Base-by-base conservation (phyloP, 2,797 vertebrate genomes). In the Scolopax bukidnonensis region DNA sequence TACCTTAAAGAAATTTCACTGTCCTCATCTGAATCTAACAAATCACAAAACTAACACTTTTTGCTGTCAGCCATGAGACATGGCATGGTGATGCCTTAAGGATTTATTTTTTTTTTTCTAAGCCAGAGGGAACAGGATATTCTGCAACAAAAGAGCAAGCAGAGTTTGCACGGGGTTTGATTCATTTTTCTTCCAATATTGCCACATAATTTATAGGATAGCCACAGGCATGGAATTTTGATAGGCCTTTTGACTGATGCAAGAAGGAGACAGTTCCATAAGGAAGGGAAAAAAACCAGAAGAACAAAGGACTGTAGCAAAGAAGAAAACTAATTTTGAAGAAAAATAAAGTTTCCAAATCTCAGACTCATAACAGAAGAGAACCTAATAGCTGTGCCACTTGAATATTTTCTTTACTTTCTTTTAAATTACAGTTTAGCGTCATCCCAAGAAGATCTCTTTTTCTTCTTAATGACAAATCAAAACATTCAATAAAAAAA, bases 221-320 rank as follows among this genome's bases (percentile, higher is more conserved):
- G 84, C 11, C 73, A 84, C 59, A 87, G 64, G 53, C 43, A 76
- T 45, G 82, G 74, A 65, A 89, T 91, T 93, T 94, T 80, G 63
- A 56, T 40, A 92, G 70, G 5, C 36, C 64, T 80, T 91, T 88
- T 69, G 23, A 87, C 32, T 85, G 65, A 47, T 89, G 77, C n/a
- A 75, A 83, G 73, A 77, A 69, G 45, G 33, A 76, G 41, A 64
- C 41, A 92, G 51, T 79, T 91, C 57, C 41, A 41, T 25, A 27
- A 56, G 48, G 56, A 89, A 84, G 19, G 19, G 61, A 60, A 63
- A 93, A 2, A 51, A 30, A 32, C 6, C 30, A 70, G 59, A 45
- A 56, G 7, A 94, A 78, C 21, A 32, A 11, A 81, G 67, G 12
- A 61, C 82, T 84, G 65, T 73, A 87, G 38, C 61, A 94, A 93